phyloP scores from a whole-genome alignment of 2,888 invertebrate genomes.

The Deroplatys truncata region DNA sequence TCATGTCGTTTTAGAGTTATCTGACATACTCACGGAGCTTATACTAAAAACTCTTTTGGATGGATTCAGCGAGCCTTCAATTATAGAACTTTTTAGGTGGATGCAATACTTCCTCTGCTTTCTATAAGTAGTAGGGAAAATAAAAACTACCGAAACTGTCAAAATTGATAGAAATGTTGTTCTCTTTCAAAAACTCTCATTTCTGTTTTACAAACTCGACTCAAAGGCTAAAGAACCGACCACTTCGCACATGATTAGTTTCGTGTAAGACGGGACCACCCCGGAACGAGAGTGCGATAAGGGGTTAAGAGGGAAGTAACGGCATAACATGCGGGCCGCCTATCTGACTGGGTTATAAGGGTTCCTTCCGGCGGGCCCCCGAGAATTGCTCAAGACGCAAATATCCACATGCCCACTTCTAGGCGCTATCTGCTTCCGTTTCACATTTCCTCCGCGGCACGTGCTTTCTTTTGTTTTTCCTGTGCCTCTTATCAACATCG shows the following conservation, averaged over 20 bases:
- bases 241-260: neutral
- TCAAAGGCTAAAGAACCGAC: neutral
- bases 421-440: neutral
- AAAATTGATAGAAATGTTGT: too few species aligned
- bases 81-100: too few species aligned
- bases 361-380: neutral
- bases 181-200: too few species aligned
- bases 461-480: neutral
- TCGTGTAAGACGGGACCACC: neutral
- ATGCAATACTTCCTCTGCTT: too few species aligned
- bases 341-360: neutral
- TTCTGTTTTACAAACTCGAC: too few species aligned
- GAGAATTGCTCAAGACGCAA: neutral
- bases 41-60: too few species aligned
- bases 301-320: neutral
- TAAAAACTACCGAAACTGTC: too few species aligned
- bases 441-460: neutral
- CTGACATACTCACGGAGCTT: too few species aligned
- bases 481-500: neutral
- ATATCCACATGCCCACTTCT: neutral
- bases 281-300: neutral
- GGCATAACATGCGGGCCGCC: neutral
- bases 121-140: too few species aligned
- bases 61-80: too few species aligned
- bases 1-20: too few species aligned